These are phyloP conservation scores for Micromussa lordhowensis DNA, from an alignment of 92 coral and sea anemone genomes.

Conservation along the genomic window DNA sequence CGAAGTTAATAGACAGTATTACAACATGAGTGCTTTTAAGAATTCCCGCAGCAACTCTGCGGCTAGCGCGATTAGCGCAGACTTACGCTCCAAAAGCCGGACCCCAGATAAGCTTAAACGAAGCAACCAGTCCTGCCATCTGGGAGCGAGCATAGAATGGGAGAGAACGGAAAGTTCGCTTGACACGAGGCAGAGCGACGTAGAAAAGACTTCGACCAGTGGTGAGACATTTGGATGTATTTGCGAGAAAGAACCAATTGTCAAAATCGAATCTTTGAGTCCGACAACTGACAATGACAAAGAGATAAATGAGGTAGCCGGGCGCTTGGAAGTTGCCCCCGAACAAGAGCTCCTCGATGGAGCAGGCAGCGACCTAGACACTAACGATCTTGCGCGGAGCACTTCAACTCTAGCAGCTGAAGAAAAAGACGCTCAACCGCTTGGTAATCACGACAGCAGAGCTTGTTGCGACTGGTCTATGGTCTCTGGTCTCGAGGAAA, in stretches of 20 bases:
- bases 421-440: background rate
- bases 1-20: conserved; percentile 44
- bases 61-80: conserved; percentile 40
- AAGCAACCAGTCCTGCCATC: conserved; percentile 46
- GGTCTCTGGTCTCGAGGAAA: conserved; percentile 33
- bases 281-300: background rate
- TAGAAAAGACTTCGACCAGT: conserved; percentile 44
- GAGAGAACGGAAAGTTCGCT: conserved; percentile 68
- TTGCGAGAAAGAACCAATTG: conserved; percentile 34
- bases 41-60: conserved; percentile 47
- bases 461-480: conserved; percentile 36
- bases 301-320: background rate
- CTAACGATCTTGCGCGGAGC: background rate
- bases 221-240: conserved; percentile 36
- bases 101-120: conserved; percentile 31
- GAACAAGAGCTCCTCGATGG: background rate
- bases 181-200: conserved; percentile 46
- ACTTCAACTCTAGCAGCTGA: conserved; percentile 13
- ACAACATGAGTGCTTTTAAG: conserved; percentile 43
- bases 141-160: conserved; percentile 61
- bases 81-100: conserved; percentile 24
- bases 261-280: conserved; percentile 4
- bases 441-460: conserved; percentile 3
- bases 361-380: background rate
- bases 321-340: background rate